These are phyloP conservation scores for Diaphora mendica DNA, from an alignment of 2,888 invertebrate species.

Conservation along the genomic window DNA sequence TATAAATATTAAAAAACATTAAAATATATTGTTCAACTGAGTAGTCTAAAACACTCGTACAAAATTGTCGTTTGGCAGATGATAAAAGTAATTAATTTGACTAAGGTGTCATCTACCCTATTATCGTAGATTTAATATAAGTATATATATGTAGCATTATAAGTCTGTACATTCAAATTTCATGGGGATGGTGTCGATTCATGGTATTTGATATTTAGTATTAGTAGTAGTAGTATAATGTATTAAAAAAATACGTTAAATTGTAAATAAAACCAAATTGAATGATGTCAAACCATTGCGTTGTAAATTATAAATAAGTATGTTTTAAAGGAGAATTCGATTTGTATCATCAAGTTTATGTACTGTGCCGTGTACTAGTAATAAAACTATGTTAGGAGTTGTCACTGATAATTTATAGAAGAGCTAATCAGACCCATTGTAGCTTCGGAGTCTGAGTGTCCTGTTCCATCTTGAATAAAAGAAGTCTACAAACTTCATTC, in stretches of 20 bases:
- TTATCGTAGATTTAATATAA: too few relatives aligned
- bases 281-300: not conserved
- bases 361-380: not conserved
- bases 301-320: not conserved
- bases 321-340: not conserved
- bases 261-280: not conserved
- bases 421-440: not conserved
- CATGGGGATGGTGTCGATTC: not conserved
- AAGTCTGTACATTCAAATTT: too few relatives aligned
- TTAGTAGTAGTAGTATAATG: not conserved
- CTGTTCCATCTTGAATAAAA: not conserved
- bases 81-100: too few relatives aligned
- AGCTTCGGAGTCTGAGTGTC: not conserved
- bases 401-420: too few relatives aligned
- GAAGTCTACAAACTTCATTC: not conserved
- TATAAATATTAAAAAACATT: too few relatives aligned
- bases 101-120: too few relatives aligned
- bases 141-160: too few relatives aligned
- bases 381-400: not conserved
- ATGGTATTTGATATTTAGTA: not conserved
- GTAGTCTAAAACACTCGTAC: too few relatives aligned
- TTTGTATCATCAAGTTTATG: not conserved
- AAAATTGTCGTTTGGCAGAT: too few relatives aligned
- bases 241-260: not conserved
- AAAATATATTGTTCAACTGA: too few relatives aligned